Percentiles rank a stretch among this genome's conserved stretches.
These are phyloP conservation scores for Clarias batrachus DNA, from an alignment of 2,113 vertebrate species.

Conservation along the genomic window DNA sequence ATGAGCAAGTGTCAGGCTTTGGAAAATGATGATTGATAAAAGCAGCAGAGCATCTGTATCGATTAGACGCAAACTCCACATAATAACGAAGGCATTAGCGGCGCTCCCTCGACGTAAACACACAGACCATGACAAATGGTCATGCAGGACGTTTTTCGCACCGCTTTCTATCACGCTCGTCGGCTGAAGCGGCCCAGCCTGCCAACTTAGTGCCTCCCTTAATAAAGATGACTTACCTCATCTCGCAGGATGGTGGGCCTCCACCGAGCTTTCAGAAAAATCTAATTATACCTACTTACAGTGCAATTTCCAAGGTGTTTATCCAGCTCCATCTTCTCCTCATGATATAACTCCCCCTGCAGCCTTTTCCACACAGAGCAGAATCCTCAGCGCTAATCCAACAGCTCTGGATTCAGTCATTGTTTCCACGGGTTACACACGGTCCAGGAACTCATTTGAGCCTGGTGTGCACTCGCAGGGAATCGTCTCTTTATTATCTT, in stretches of 20 bases:
- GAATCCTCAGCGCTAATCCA: conserved; percentile 5
- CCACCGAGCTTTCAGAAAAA: conserved; percentile 46
- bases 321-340: conserved; percentile 50
- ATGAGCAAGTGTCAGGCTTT: conserved; percentile 45
- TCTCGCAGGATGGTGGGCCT: conserved; percentile 39
- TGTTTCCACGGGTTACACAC: not conserved
- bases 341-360: conserved; percentile 43
- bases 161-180: conserved; percentile 33
- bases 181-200: conserved; percentile 31
- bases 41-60: conserved; percentile 50
- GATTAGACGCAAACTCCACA: conserved; percentile 47
- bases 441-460: not conserved
- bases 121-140: conserved; percentile 58
- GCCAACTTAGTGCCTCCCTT: conserved; percentile 44
- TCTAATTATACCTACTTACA: conserved; percentile 56
- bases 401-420: not conserved
- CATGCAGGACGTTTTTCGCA: conserved; percentile 26
- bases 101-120: conserved; percentile 26
- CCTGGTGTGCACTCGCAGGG: not conserved
- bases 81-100: conserved; percentile 53
- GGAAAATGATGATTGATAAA: conserved; percentile 48
- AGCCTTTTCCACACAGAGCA: conserved; percentile 10
- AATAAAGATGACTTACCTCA: conserved; percentile 54
- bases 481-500: not conserved
- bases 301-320: conserved; percentile 53